Percentiles rank a stretch among this genome's conserved stretches.
These are phyloP conservation scores for Xestia xanthographa DNA, from an alignment of 2,888 invertebrate genomes.

Conservation along the genomic window DNA sequence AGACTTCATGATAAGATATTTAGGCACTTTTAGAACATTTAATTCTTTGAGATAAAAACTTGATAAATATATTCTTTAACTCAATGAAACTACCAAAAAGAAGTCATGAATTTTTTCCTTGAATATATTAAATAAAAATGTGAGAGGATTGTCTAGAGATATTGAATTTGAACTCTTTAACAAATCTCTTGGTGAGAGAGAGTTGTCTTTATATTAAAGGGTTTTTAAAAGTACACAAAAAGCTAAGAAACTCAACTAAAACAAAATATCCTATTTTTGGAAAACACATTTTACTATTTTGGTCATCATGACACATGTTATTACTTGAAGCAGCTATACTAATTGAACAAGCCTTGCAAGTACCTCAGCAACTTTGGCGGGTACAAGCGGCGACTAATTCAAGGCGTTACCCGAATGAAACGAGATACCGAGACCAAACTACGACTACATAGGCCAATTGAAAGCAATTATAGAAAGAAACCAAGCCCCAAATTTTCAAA, in stretches of 20 bases:
- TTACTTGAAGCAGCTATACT: not conserved
- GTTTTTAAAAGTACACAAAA: not conserved
- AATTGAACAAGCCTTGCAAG: not conserved
- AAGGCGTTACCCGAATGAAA: conserved; percentile 67
- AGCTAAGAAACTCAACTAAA: not conserved
- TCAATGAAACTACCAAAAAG: conserved; percentile 7
- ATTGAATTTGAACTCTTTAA: not conserved
- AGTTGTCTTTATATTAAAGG: too few relatives aligned
- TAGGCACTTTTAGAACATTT: conserved; percentile 12
- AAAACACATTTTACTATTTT: conserved; percentile 1
- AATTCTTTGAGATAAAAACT: conserved; percentile 41
- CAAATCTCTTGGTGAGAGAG: not conserved
- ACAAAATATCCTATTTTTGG: conserved; percentile 1
- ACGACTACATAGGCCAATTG: conserved; percentile 67
- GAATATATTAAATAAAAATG: not conserved
- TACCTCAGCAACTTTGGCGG: conserved; percentile 30
- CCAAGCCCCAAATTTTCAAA: conserved; percentile 42
- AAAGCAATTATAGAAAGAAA: conserved; percentile 65
- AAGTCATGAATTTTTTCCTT: not conserved
- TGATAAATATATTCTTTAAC: conserved; percentile 35
- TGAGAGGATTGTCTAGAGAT: not conserved
- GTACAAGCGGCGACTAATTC: conserved; percentile 38
- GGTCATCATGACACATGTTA: conserved; percentile 3
- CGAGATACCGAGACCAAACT: conserved; percentile 55
- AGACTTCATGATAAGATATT: conserved; percentile 47